A percentile compares a stretch with the other conserved stretches of the same genome.
phyloP scores from a whole-genome alignment of 1,140 invertebrate species.

The Diorhabda carinulata region DNA sequence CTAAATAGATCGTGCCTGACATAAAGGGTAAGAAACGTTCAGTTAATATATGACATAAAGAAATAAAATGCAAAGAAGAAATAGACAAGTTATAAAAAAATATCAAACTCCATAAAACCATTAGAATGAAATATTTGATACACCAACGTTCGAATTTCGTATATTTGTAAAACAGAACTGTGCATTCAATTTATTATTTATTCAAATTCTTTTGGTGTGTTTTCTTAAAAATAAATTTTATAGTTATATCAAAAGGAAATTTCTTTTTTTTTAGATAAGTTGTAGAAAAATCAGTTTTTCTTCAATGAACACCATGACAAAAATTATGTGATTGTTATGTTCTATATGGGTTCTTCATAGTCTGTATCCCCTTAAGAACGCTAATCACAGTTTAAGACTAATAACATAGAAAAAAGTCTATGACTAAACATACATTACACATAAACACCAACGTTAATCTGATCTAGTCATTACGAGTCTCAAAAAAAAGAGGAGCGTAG shows the following conservation, averaged over 20 bases:
- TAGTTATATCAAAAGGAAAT: slow-evolving; percentile 1
- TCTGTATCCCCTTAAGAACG: slow-evolving; percentile 21
- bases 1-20: too few relatives aligned
- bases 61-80: too few relatives aligned
- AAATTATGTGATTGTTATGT: slow-evolving; percentile 43
- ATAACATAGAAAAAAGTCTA: slow-evolving; percentile 36
- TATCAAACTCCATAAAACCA: too few relatives aligned
- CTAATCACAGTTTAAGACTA: slow-evolving; percentile 46
- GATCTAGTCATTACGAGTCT: background rate
- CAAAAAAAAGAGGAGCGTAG: background rate
- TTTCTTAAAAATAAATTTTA: background rate
- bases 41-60: too few relatives aligned
- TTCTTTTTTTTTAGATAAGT: background rate
- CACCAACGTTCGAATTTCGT: too few relatives aligned
- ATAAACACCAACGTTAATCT: slow-evolving; percentile 27
- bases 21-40: too few relatives aligned
- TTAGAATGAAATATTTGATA: too few relatives aligned
- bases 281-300: slow-evolving; percentile 37
- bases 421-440: slow-evolving; percentile 45
- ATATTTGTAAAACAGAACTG: too few relatives aligned
- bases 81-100: too few relatives aligned
- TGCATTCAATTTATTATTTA: too few relatives aligned
- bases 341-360: slow-evolving; percentile 33
- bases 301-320: slow-evolving; percentile 46
- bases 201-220: too few relatives aligned